Evolutionary conservation across 2,797 vertebrate genomes (phyloP), one percentile per base, ranked within the genome.

Genomic region (Yasuhikotakia modesta): DNA sequence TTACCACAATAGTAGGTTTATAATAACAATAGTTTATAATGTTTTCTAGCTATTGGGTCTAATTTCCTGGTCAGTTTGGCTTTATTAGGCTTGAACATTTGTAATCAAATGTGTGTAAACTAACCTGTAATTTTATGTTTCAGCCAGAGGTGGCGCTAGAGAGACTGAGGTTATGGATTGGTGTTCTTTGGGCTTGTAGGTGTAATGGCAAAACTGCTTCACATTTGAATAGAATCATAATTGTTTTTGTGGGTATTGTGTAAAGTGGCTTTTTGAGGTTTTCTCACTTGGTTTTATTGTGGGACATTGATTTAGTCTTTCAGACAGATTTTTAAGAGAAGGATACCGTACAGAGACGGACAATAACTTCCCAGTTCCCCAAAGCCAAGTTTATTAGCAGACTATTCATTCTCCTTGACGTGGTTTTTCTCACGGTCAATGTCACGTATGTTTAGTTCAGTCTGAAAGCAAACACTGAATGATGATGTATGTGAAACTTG

Each of bases 321-420:
- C 73, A 87, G 90, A 88, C 86, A 87, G 91, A 88, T 79, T 87
- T 89, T 91, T 86, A 89, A 89, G 88, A 89, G 86, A 87, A 88
- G 86, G 90, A 90, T 88, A 87, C 13, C 13, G n/a, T 4, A 55
- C 53, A 55, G 4, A 5, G 48, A 39, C n/a, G 48, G 48, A 50
- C 16, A 89, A 90, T 84, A 83, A 83, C 78, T 85, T 79, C 35
- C 35, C 35, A 39, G 35, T 8, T 60, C 66, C 87, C 87, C 80
- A 85, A 79, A 67, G 78, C 75, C 85, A 73, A 81, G 85, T 87
- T 86, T 71, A 79, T 48, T 22, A 70, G 11, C 16, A 53, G 58
- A 55, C 3, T 1, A 21, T 65, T 11, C 24, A 66, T 76, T 76
- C 61, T 71, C 48, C 58, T 76, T 64, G 21, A 75, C 11, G 2